Evolutionary conservation across 2,113 vertebrate species (phyloP).

Genomic region (Pterophyllum scalare): DNA sequence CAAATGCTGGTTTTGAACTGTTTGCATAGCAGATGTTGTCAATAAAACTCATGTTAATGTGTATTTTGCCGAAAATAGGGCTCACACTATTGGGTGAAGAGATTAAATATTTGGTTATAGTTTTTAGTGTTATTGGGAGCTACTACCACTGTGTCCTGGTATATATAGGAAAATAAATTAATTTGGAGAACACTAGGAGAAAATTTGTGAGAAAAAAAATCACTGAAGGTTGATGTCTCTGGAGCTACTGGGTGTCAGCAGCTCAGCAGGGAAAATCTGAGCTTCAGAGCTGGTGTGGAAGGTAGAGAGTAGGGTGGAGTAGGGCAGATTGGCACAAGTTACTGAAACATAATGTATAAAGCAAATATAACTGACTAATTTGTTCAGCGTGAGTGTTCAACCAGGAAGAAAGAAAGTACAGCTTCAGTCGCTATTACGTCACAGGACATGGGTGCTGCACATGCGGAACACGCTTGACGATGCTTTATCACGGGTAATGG

Average conservation of each 20-base stretch:
- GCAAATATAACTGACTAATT: background rate
- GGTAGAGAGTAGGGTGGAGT: background rate
- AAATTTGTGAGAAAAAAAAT: background rate
- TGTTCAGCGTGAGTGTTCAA: background rate
- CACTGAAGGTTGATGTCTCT: background rate
- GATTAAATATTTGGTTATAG: too few relatives aligned
- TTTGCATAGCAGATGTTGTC: background rate
- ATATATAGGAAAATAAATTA: background rate
- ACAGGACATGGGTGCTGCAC: background rate
- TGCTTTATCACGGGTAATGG: slow-evolving; percentile 4
- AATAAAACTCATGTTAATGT: background rate
- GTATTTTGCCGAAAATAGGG: background rate
- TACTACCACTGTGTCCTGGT: background rate
- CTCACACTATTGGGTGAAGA: background rate
- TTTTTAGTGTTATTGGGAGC: background rate
- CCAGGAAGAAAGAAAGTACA: background rate
- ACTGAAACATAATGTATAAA: background rate
- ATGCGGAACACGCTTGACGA: background rate
- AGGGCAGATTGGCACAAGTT: background rate
- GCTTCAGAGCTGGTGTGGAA: background rate
- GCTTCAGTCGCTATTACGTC: background rate
- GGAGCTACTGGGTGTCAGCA: background rate
- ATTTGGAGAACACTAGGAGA: background rate
- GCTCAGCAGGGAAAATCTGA: background rate
- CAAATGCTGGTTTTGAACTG: background rate